These are phyloP conservation scores for Ifrita kowaldi DNA, from an alignment of 2,113 vertebrate genomes.

Conservation along the genomic window DNA sequence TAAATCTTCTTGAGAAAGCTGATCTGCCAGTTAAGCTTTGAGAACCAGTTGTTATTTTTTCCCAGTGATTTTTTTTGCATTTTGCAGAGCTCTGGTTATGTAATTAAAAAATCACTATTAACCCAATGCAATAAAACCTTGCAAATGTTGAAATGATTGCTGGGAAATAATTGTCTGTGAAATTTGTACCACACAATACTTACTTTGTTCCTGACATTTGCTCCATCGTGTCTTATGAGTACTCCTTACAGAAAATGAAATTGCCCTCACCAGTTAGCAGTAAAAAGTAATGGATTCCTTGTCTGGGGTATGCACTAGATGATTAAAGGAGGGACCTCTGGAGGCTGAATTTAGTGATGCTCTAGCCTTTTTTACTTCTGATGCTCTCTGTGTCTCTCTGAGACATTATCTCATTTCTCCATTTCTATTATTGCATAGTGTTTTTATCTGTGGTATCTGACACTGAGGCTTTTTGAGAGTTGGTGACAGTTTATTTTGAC, in stretches of 20 bases:
- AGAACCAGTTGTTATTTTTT: background rate
- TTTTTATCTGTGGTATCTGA: background rate
- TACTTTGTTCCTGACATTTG: conserved; percentile 15
- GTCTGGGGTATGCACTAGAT: background rate
- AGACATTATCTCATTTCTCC: background rate
- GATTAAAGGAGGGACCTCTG: background rate
- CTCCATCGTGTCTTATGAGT: background rate
- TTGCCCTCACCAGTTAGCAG: background rate
- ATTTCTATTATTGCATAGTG: background rate
- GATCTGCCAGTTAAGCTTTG: background rate
- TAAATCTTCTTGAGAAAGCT: background rate
- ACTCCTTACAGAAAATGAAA: background rate
- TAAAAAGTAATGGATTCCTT: background rate
- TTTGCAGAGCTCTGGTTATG: background rate
- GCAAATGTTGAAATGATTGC: background rate
- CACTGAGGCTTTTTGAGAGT: background rate
- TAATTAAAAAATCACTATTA: background rate
- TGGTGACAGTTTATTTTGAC: background rate
- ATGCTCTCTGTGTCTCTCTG: background rate
- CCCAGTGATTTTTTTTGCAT: background rate
- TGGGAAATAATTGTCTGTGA: background rate
- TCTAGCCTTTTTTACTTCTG: background rate
- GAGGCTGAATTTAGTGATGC: background rate
- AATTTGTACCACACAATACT: background rate
- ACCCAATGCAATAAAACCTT: background rate